phyloP scores from a whole-genome alignment of 2,113 vertebrate species.

The Arvicanthis niloticus region DNA sequence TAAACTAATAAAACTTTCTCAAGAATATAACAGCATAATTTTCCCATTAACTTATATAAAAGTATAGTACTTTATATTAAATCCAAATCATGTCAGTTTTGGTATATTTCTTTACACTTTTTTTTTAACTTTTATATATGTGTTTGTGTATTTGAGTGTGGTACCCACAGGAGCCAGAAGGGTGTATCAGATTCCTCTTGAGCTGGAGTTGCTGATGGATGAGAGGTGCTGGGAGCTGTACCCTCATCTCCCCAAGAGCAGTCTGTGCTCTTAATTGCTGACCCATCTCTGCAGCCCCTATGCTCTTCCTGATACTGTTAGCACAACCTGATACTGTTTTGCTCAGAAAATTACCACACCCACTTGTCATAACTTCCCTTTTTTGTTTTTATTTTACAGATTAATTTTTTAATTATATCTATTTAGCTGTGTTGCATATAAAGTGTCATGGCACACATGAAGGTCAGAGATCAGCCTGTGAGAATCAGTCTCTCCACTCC shows the following conservation, averaged over 20 bases:
- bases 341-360: not conserved
- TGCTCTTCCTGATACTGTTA: not conserved
- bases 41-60: conserved; percentile 17
- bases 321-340: not conserved
- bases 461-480: not conserved
- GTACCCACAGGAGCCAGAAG: not conserved
- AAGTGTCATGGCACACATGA: not conserved
- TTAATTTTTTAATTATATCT: not conserved
- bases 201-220: not conserved
- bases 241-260: not conserved
- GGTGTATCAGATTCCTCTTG: no score
- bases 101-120: not conserved
- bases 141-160: not conserved
- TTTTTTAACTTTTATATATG: not conserved
- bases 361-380: not conserved
- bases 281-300: not conserved
- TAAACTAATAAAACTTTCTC: conserved; percentile 22
- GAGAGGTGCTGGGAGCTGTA: not conserved
- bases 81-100: not conserved
- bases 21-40: not conserved
- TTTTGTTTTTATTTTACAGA: not conserved
- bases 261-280: not conserved
- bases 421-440: not conserved
- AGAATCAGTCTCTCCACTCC: not conserved
- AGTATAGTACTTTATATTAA: not conserved